These are phyloP conservation scores for Caranx ignobilis DNA, from an alignment of 2,113 vertebrate genomes.

Conservation along the genomic window DNA sequence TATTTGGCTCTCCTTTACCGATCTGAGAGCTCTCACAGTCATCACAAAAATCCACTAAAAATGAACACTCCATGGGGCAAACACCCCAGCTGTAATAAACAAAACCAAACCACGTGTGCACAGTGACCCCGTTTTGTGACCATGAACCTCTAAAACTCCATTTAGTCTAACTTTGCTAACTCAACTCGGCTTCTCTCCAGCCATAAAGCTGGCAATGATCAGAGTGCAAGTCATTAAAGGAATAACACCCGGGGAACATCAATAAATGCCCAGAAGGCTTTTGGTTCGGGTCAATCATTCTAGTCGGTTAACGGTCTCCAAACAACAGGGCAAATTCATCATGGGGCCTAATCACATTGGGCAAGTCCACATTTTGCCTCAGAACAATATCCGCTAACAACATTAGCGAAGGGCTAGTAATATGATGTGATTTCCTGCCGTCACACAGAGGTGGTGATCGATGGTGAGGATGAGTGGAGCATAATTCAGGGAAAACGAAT, in stretches of 20 bases:
- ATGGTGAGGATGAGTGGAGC: slow-evolving; percentile 63
- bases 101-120: slow-evolving; percentile 33
- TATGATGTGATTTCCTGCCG: slow-evolving; percentile 79
- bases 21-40: slow-evolving; percentile 32
- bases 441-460: slow-evolving; percentile 77
- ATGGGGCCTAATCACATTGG: slow-evolving; percentile 80
- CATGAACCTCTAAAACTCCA: slow-evolving; percentile 48
- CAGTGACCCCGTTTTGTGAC: slow-evolving; percentile 22
- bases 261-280: slow-evolving; percentile 78
- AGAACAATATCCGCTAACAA: slow-evolving; percentile 84
- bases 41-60: slow-evolving; percentile 28
- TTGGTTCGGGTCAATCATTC: slow-evolving; percentile 80
- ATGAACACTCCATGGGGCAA: slow-evolving; percentile 19
- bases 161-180: slow-evolving; percentile 69
- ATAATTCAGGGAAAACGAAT: slow-evolving; percentile 69
- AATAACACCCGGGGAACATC: slow-evolving; percentile 74
- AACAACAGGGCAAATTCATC: slow-evolving; percentile 85
- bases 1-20: slow-evolving; percentile 46
- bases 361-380: slow-evolving; percentile 72
- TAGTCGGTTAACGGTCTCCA: slow-evolving; percentile 78
- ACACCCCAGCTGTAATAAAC: slow-evolving; percentile 19
- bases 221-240: slow-evolving; percentile 73
- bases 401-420: slow-evolving; percentile 77
- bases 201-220: slow-evolving; percentile 68
- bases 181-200: slow-evolving; percentile 63